Evolutionary conservation across 2,888 invertebrate genomes (phyloP), one percentile per base, ranked within the genome.

Genomic region (Bugula neritina): DNA sequence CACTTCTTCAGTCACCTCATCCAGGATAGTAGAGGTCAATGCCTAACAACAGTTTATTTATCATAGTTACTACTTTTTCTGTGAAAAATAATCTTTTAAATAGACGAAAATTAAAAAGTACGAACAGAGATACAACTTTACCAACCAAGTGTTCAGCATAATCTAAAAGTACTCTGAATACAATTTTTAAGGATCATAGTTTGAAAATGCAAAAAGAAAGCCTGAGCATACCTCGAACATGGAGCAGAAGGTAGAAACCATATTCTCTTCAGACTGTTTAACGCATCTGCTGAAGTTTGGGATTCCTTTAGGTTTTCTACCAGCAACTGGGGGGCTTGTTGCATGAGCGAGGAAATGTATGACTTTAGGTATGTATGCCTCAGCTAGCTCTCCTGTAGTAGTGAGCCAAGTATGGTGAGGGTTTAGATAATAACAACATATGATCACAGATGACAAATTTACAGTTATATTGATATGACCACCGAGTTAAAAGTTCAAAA

Each of bases 181-280:
- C n/a, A n/a, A n/a, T n/a, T n/a, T n/a, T n/a, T n/a, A n/a, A n/a
- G n/a, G n/a, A n/a, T n/a, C n/a, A n/a, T n/a, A n/a, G n/a, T n/a
- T n/a, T n/a, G n/a, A n/a, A n/a, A n/a, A n/a, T n/a, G n/a, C n/a
- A n/a, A n/a, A n/a, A n/a, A n/a, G n/a, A n/a, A n/a, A n/a, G n/a
- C n/a, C 43, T 17, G 17, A 17, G 17, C 79, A 73, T 74, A 82
- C 83, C 78, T 82, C 82, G 21, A 82, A 73, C 21, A 83, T 76
- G n/a, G 78, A 77, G 31, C 77, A 79, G 74, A 82, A 81, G 0
- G 83, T 82, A 69, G 73, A 72, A n/a, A 83, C 73, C 80, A 81
- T 81, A 74, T 81, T 81, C 72, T 80, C 80, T 10, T 78, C 73
- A 0, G 78, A 77, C 72, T 82, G 82, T 58, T 74, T 75, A 52